Base-by-base conservation (phyloP, 2,888 invertebrate species). In the Apotomis turbidana region DNA sequence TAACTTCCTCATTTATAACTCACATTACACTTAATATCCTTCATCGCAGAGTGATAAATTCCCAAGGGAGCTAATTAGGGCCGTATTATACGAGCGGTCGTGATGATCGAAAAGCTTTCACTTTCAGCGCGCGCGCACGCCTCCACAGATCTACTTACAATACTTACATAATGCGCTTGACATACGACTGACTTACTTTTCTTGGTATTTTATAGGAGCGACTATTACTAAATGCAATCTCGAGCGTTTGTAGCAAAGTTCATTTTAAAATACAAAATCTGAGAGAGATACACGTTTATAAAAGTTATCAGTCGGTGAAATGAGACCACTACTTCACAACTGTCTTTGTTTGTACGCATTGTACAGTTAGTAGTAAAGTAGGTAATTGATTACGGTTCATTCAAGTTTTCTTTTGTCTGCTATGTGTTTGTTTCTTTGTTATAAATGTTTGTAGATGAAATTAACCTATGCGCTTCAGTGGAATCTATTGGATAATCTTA, bases 71-170 rank as follows among this genome's bases (percentile, higher is more conserved):
- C 80, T 84, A 87, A 87, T 87, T 86, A 79, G 83, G 75, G 82
- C 79, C 77, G 77, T 79, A 78, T 80, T 81, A 81, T 73, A 74
- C 67, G 68, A 64, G 70, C 71, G 77, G 81, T 89, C 88, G 88
- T 89, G 89, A 88, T 83, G 83, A 83, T 81, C 82, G 78, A 71
- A 67, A 67, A 78, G 86, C 89, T 91, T 92, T 91, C 91, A 89
- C 91, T 90, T 77, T 85, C 81, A 66, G 66, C 84, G 85, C 83
- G 83, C 84, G 74, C 82, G 85, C 85, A 85, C 85, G 83, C 75
- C 74, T 70, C 83, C 61, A 10, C 62, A 36, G 60, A 61, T 46
- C 54, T 54, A 69, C 61, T 61, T 41, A 27, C 5, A 38, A 46
- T 15, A 6, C n/a, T 67, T 67, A 68, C 57, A 68, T 71, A 71